Evolutionary conservation across 1,140 invertebrate genomes (phyloP), one percentile per base, ranked within the genome.

Genomic region (Conopomorpha cramerella): DNA sequence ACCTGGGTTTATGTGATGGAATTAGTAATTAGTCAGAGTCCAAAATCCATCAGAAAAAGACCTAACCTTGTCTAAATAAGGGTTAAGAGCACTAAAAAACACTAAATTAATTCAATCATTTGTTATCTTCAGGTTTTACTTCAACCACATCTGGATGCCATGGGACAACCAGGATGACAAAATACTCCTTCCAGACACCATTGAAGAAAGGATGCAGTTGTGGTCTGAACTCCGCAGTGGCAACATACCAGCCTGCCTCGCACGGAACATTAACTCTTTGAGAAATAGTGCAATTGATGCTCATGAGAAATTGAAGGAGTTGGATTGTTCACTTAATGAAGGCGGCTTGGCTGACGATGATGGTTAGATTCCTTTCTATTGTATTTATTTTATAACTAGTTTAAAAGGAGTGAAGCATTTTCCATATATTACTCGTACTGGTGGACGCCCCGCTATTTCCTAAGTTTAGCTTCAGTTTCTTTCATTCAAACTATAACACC

Each of bases 161-260:
- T 76, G 71, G 71, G 71, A 76, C 33, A 67, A 76, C 29, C 56
- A 64, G 41, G 67, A 74, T 42, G 59, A 67, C 16, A 71, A 71
- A 43, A 39, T 65, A 1, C 36, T 71, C 0, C 42, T 65, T 3
- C 49, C 62, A 28, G 70, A 61, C 29, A 76, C 62, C 25, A 61
- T 76, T 11, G 60, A 72, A 36, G 60, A 76, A 12, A 51, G 71
- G 4, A 67, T 76, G 64, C 51, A 52, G 1, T 54, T 76, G 0
- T 72, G 64, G 64, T 48, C 47, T 4, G 67, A 71, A 8, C 41
- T 71, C 2, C 60, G 70, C 34, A 65, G 64, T 36, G 62, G 71
- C 0, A 51, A 46, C 1, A 66, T 76, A 41, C 62, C 64, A 12
- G 54, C 52, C 36, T 60, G 38, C 39, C 49, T 76, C 3, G 52